Evolutionary conservation across 2,797 vertebrate species (phyloP).

Genomic region (Trachops cirrhosus): DNA sequence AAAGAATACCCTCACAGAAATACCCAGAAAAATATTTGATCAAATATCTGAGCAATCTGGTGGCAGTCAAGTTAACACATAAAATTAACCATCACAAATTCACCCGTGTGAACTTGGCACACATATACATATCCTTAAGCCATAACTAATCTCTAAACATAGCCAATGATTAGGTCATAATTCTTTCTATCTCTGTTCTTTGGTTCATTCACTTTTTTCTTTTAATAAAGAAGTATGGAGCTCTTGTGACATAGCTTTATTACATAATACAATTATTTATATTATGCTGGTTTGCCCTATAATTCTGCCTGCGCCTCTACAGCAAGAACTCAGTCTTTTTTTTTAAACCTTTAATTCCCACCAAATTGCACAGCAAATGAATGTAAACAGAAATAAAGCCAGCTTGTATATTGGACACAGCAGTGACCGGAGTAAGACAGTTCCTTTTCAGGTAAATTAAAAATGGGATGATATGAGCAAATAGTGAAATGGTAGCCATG

Average conservation of each 20-base stretch:
- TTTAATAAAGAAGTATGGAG: constrained; percentile 13
- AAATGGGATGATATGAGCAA: background rate
- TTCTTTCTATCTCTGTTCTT: background rate
- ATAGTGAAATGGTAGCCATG: background rate
- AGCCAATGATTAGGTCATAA: background rate
- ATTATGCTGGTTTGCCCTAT: background rate
- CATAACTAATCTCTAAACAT: background rate
- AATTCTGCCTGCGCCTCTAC: background rate
- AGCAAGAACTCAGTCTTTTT: background rate
- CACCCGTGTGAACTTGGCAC: background rate
- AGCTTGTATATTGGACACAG: background rate
- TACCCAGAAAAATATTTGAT: background rate
- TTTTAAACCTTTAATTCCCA: background rate
- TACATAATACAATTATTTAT: background rate
- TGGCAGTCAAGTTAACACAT: background rate
- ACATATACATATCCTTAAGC: background rate
- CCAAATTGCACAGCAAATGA: background rate
- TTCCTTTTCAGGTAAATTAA: constrained; percentile 2
- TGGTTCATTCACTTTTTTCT: background rate
- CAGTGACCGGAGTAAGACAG: background rate
- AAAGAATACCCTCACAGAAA: background rate
- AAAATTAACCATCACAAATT: background rate
- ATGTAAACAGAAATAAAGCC: background rate
- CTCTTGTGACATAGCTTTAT: background rate
- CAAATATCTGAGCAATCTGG: background rate